Conservation (phyloP, 53 echinoderm and acorn worm genomes). For the Holothuria leucospilota region DNA sequence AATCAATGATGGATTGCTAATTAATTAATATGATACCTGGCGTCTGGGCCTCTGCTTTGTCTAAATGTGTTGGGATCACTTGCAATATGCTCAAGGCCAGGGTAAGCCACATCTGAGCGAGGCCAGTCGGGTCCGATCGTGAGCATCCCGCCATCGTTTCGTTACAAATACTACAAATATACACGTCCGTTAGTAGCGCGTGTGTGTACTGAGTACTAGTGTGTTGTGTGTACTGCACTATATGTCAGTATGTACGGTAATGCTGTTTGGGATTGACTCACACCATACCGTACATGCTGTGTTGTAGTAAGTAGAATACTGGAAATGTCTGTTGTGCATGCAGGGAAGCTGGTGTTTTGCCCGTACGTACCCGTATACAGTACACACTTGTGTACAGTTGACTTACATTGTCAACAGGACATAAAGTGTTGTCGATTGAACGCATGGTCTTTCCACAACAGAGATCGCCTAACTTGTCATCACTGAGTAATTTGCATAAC, state of each 20-base stretch:
- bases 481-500: conserved; percentile 46
- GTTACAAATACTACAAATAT: background rate
- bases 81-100: conserved; percentile 91
- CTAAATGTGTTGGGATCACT: conserved; percentile 93
- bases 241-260: too few species aligned
- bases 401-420: background rate
- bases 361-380: too few species aligned
- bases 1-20: too few species aligned
- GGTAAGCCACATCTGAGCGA: conserved; percentile 98
- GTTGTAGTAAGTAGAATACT: too few species aligned
- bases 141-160: conserved; percentile 93
- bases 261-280: too few species aligned
- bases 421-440: background rate
- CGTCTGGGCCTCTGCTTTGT: conserved; percentile 93
- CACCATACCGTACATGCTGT: too few species aligned
- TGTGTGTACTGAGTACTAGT: too few species aligned
- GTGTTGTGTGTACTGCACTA: too few species aligned
- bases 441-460: conserved; percentile 27
- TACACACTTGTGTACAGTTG: background rate
- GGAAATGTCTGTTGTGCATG: too few species aligned
- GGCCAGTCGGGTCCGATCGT: conserved; percentile 84
- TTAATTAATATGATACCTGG: conserved; percentile 68
- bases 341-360: too few species aligned
- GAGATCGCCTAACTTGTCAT: conserved; percentile 2
- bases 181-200: background rate